Evolutionary conservation across 2,797 vertebrate genomes (phyloP).

Genomic region (Lacerta viridis): DNA sequence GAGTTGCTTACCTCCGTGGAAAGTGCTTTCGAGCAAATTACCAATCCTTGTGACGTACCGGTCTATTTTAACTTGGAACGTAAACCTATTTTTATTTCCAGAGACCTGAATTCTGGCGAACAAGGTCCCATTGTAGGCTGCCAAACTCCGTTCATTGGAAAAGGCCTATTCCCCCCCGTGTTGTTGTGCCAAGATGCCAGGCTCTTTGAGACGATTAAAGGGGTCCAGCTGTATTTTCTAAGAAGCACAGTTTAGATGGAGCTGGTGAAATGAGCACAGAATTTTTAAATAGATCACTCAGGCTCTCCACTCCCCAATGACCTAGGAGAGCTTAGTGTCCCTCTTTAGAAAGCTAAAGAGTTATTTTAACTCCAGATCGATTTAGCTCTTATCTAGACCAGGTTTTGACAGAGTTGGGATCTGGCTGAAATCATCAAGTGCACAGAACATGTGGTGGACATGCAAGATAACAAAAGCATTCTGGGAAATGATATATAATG

Average conservation of each 20-base stretch:
- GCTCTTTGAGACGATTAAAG: background rate
- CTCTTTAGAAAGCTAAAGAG: background rate
- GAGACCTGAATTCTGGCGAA: slow-evolving; percentile 17
- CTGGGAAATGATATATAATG: too few relatives aligned
- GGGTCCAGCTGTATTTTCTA: background rate
- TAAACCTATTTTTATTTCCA: slow-evolving; percentile 36
- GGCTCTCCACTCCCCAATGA: too few relatives aligned
- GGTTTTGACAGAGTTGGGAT: background rate
- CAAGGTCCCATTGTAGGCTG: slow-evolving; percentile 6
- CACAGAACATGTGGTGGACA: too few relatives aligned
- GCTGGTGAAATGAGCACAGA: background rate
- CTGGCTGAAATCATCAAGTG: background rate
- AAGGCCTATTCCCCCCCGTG: background rate
- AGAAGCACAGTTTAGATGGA: background rate
- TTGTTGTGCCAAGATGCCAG: background rate
- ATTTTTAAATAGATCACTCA: background rate
- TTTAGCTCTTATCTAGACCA: background rate
- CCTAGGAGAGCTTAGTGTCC: background rate
- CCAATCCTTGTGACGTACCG: background rate
- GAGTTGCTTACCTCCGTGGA: rapidly evolving
- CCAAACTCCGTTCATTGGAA: background rate
- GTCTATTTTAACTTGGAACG: slow-evolving; percentile 40
- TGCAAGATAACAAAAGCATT: too few relatives aligned
- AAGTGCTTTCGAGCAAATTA: slow-evolving; percentile 35
- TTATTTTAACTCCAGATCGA: background rate